Base-by-base conservation (phyloP, 2,888 invertebrate genomes). In the Caradrina kadenii region DNA sequence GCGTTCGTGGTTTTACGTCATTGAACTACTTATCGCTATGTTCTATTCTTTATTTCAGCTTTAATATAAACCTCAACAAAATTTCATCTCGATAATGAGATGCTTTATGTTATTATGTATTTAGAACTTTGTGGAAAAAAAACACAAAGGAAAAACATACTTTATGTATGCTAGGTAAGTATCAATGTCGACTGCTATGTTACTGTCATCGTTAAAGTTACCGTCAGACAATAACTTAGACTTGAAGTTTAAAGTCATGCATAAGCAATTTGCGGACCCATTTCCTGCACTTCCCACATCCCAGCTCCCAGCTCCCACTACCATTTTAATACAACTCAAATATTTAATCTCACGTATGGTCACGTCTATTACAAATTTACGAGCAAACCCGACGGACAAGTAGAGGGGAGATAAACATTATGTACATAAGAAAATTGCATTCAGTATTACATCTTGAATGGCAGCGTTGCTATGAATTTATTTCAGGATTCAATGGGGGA, bases 401-500 rank as follows among this genome's bases (percentile, higher is more conserved):
- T 49, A 61, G 58, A 80, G 84, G 84, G 82, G 84, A 82, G 80
- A 78, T 79, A 80, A 64, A 70, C 72, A 64, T 60, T 84, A 82
- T 86, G 74, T 84, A 79, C 86, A 67, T 56, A 75, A 77, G 80
- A 69, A 84, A 86, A 84, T 85, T 84, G 84, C 80, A 75, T 76
- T 66, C 60, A 61, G 35, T 64, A 42, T 82, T 50, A 65, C 58
- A 45, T 52, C 61, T 58, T 39, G 61, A 52, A 69, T 65, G 52
- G 82, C 11, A 10, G 62, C 39, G 55, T 22, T 54, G 59, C 55
- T 63, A 61, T 63, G 63, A 66, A 78, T 81, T 78, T 81, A 81
- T 78, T 77, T 71, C 52, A 17, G 52, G 22, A 54, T 66, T 66
- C 65, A 52, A 63, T 54, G 48, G 78, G 54, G 62, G 49, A 63